Percentiles rank a stretch among this genome's conserved stretches.
phyloP scores from a whole-genome alignment of 2,888 invertebrate genomes.

The Trissolcus japonicus region DNA sequence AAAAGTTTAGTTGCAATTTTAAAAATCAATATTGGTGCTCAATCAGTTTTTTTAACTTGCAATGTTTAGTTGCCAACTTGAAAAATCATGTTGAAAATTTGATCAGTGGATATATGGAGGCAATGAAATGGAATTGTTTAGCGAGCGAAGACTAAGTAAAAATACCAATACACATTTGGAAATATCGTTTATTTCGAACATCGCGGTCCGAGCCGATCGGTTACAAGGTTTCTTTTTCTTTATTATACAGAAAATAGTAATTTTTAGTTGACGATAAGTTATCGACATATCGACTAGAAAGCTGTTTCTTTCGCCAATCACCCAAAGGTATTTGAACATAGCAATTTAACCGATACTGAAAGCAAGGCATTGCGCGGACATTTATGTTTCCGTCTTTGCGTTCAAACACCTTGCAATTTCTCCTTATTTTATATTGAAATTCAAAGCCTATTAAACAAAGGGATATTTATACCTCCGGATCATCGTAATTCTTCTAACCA shows the following conservation, averaged over 20 bases:
- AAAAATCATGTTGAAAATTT: not conserved
- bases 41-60: no score
- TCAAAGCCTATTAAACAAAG: constrained; percentile 39
- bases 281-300: constrained; percentile 57
- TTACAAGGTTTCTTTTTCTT: constrained; percentile 44
- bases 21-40: no score
- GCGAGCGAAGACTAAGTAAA: constrained; percentile 22
- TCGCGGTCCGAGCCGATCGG: constrained; percentile 43
- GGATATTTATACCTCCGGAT: constrained; percentile 41
- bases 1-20: no score
- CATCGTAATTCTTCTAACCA: constrained; percentile 9
- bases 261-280: constrained; percentile 55
- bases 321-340: constrained; percentile 42
- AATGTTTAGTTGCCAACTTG: not conserved
- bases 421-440: constrained; percentile 42
- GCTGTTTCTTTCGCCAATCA: constrained; percentile 34
- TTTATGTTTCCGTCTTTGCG: constrained; percentile 28
- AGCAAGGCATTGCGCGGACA: constrained; percentile 36
- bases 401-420: constrained; percentile 52
- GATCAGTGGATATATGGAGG: no score
- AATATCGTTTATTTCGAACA: constrained; percentile 55
- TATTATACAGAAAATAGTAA: constrained; percentile 59
- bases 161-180: constrained; percentile 44
- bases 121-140: constrained; percentile 13
- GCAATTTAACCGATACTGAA: constrained; percentile 40